These are phyloP conservation scores for Coenonympha arcania DNA, from an alignment of 2,888 invertebrate species.

Conservation along the genomic window DNA sequence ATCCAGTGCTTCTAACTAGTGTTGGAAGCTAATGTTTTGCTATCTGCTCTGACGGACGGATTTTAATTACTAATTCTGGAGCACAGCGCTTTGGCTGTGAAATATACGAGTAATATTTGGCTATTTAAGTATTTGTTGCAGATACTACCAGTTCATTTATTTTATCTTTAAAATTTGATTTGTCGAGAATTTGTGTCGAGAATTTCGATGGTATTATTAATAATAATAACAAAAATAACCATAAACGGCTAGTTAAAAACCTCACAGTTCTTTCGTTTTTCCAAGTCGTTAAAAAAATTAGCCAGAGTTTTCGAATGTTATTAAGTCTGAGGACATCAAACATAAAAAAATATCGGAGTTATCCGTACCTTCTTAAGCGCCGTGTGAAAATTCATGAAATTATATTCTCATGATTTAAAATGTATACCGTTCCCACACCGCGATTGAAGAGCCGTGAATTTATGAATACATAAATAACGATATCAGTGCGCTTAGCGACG, in stretches of 20 bases:
- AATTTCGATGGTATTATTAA: too few relatives aligned
- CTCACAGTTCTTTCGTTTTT: too few relatives aligned
- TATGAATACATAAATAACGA: constrained; percentile 24
- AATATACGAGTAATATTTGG: too few relatives aligned
- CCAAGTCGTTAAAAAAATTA: too few relatives aligned
- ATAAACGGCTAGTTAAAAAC: too few relatives aligned
- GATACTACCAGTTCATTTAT: neutral
- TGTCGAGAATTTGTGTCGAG: too few relatives aligned
- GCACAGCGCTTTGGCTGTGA: neutral
- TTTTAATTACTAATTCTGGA: constrained; percentile 21
- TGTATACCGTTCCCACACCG: neutral
- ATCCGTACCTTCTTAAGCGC: neutral
- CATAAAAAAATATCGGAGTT: too few relatives aligned
- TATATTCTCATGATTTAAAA: neutral
- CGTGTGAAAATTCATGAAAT: neutral
- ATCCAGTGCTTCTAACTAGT: neutral
- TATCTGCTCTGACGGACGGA: constrained; percentile 19
- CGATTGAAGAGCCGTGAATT: constrained; percentile 9
- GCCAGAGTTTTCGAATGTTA: too few relatives aligned
- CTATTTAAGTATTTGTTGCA: constrained; percentile 5
- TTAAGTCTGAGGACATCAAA: too few relatives aligned
- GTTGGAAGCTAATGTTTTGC: constrained; percentile 25
- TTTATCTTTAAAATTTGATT: neutral
- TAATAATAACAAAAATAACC: too few relatives aligned
- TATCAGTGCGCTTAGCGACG: constrained; percentile 25